Percentiles rank a stretch among this genome's conserved stretches.
Evolutionary conservation across 2,797 vertebrate genomes (phyloP).

Genomic region (Pseudochromis fuscus): DNA sequence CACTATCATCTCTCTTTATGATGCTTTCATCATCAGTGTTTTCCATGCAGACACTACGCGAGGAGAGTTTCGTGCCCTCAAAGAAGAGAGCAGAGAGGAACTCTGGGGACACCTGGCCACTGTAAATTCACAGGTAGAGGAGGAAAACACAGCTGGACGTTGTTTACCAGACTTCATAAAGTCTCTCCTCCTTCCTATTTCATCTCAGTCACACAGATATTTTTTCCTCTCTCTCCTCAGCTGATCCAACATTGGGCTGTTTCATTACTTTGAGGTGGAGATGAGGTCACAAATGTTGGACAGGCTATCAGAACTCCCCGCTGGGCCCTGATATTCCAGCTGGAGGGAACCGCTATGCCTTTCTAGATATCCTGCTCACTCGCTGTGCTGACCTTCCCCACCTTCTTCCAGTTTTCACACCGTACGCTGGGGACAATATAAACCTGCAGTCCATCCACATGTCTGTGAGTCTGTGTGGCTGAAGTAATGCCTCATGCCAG

Average conservation of each 20-base stretch:
- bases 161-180: constrained; percentile 57
- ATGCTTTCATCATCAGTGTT: constrained; percentile 46
- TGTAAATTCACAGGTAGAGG: constrained; percentile 19
- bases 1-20: constrained; percentile 20
- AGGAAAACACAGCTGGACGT: constrained; percentile 34
- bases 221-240: neutral
- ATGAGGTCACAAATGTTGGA: constrained; percentile 61
- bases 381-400: constrained; percentile 15
- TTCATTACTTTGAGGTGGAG: constrained; percentile 64
- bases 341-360: constrained; percentile 28
- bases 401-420: constrained; percentile 17
- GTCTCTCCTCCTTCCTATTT: constrained; percentile 31
- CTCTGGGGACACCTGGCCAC: constrained; percentile 20
- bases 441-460: constrained; percentile 31
- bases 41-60: constrained; percentile 16
- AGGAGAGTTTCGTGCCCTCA: constrained; percentile 2
- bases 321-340: constrained; percentile 50
- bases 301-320: constrained; percentile 54
- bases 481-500: constrained; percentile 32
- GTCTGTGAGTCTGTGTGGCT: constrained; percentile 26
- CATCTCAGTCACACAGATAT: constrained; percentile 17
- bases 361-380: constrained; percentile 17
- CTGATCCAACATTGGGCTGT: constrained; percentile 47
- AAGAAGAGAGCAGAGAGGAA: constrained; percentile 11
- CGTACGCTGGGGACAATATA: constrained; percentile 25